A percentile compares a stretch with the other conserved stretches of the same genome.
Evolutionary conservation across 2,797 vertebrate species (phyloP).

Genomic region (Silurus lanzhouensis): DNA sequence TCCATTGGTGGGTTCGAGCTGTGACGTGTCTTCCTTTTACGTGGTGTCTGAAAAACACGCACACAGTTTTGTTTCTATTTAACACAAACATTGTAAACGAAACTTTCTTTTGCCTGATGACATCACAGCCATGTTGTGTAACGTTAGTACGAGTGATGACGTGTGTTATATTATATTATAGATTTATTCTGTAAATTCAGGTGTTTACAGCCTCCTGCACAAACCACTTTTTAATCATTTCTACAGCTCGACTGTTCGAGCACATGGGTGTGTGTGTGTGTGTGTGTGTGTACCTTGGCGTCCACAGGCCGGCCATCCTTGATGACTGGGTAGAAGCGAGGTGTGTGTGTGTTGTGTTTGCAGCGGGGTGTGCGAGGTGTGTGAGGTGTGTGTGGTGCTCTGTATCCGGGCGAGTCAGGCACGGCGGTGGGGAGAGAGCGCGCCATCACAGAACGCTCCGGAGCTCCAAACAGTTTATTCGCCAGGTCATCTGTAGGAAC

Average conservation of each 20-base stretch:
- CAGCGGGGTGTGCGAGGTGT: constrained; percentile 94
- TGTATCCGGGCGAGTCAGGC: constrained; percentile 94
- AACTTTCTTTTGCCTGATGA: neutral
- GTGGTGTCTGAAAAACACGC: constrained; percentile 80
- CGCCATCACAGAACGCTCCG: constrained; percentile 89
- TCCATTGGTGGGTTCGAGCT: constrained; percentile 98
- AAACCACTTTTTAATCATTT: neutral
- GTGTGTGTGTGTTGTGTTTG: constrained; percentile 90
- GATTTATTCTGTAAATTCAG: no score
- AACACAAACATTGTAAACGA: neutral
- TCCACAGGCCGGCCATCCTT: constrained; percentile 95
- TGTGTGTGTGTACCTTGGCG: constrained; percentile 79
- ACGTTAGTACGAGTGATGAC: neutral
- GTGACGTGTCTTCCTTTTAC: constrained; percentile 97
- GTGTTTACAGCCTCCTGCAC: neutral
- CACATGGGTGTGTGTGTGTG: neutral
- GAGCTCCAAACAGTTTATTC: constrained; percentile 94
- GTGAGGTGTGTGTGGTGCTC: constrained; percentile 89
- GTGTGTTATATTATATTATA: no score
- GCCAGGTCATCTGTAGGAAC: constrained; percentile 96
- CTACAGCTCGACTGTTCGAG: no score
- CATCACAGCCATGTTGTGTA: neutral
- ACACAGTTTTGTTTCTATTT: neutral
- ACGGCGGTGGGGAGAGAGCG: constrained; percentile 95
- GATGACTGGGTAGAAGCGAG: constrained; percentile 97